These are phyloP conservation scores for Anguilla anguilla DNA, from an alignment of 2,797 vertebrate species.

Conservation along the genomic window DNA sequence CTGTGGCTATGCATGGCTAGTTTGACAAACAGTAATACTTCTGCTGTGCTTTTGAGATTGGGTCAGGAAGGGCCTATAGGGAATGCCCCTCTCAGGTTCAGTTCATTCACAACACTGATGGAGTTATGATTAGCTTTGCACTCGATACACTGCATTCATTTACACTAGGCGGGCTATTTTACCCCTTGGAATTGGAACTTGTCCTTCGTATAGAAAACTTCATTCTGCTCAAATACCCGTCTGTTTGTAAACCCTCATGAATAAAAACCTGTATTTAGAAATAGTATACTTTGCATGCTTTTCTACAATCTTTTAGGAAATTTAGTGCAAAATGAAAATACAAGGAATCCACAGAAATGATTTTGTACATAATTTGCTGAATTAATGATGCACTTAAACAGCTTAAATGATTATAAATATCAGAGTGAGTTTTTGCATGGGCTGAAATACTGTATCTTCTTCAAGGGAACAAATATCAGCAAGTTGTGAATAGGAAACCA, in stretches of 20 bases:
- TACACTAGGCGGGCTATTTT: background rate
- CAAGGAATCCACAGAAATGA: background rate
- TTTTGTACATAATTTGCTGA: background rate
- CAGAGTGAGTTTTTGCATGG: background rate
- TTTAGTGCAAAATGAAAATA: background rate
- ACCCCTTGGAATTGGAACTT: background rate
- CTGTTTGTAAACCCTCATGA: background rate
- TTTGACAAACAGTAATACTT: background rate
- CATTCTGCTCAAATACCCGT: background rate
- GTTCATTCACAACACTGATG: background rate
- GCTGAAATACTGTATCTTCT: background rate
- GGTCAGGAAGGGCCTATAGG: background rate
- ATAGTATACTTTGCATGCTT: background rate
- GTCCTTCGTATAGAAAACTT: background rate
- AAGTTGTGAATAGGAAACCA: background rate
- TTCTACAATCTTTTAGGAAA: background rate
- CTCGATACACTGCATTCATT: background rate
- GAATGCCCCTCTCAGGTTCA: background rate
- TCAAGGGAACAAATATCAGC: background rate
- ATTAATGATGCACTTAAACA: background rate
- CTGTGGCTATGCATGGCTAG: background rate
- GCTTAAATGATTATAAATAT: background rate
- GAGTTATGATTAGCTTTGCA: background rate
- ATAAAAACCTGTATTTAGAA: background rate
- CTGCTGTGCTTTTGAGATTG: background rate